Percentiles rank a stretch among this genome's conserved stretches.
These are phyloP conservation scores for Drepana falcataria DNA, from an alignment of 2,888 invertebrate genomes.

Conservation along the genomic window DNA sequence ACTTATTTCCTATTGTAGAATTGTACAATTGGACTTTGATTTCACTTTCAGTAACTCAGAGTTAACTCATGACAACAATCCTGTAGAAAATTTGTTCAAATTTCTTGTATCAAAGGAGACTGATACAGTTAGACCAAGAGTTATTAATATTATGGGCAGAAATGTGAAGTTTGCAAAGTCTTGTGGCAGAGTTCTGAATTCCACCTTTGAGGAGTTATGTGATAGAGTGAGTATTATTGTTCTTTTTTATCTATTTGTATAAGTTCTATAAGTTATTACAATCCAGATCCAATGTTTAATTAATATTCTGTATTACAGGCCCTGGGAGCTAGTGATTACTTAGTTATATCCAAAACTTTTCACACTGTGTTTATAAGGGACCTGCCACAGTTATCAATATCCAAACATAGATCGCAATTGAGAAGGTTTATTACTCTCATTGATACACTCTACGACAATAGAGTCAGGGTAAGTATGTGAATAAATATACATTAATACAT, in stretches of 20 bases:
- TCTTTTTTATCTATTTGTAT: neutral
- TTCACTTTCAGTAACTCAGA: constrained; percentile 80
- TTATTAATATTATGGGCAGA: constrained; percentile 92
- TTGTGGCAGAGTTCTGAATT: constrained; percentile 94
- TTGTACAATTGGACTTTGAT: no score
- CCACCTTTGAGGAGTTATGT: constrained; percentile 93
- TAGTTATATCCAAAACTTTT: constrained; percentile 94
- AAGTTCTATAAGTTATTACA: no score
- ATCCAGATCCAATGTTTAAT: neutral
- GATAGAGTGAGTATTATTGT: constrained; percentile 82
- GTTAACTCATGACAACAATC: constrained; percentile 74
- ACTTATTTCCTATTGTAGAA: no score
- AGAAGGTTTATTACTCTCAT: constrained; percentile 97
- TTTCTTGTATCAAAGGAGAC: constrained; percentile 92
- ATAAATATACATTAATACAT: neutral
- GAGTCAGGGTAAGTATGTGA: constrained; percentile 81
- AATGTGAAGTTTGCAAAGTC: constrained; percentile 92
- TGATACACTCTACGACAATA: constrained; percentile 97
- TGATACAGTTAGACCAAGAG: constrained; percentile 90
- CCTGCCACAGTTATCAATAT: constrained; percentile 88
- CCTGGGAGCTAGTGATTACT: constrained; percentile 95
- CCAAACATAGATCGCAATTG: constrained; percentile 89
- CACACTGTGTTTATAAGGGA: constrained; percentile 96
- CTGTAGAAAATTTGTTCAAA: constrained; percentile 91
- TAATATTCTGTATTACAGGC: constrained; percentile 78